These are phyloP conservation scores for Drosophila anomalata DNA, from an alignment of 2,888 invertebrate genomes.

Conservation along the genomic window DNA sequence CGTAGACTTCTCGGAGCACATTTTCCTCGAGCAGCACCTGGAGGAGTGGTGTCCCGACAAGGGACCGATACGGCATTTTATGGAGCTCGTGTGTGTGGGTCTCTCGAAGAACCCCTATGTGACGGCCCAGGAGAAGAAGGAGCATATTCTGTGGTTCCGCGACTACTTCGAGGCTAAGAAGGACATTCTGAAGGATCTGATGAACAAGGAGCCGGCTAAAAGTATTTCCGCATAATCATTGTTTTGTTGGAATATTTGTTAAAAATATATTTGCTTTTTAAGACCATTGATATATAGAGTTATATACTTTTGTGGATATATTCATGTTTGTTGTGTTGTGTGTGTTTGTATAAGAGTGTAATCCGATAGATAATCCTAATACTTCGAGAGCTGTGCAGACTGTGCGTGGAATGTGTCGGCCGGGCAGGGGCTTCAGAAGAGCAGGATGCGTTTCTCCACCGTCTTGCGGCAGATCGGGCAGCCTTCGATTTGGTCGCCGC, in stretches of 20 bases:
- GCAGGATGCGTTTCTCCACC: conserved; percentile 96
- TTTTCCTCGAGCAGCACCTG: conserved; percentile 94
- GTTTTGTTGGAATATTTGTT: conserved; percentile 60
- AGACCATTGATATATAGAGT: conserved; percentile 46
- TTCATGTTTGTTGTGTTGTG: conserved; percentile 15
- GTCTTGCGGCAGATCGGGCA: conserved; percentile 99
- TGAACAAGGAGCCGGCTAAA: conserved; percentile 64
- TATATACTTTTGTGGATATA: conserved; percentile 44
- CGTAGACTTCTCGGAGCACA: conserved; percentile 95
- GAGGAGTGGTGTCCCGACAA: conserved; percentile 94
- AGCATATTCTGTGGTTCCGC: conserved; percentile 95
- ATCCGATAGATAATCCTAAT: conserved; percentile 43
- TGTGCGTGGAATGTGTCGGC: conserved; percentile 66
- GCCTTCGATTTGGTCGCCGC: conserved; percentile 98
- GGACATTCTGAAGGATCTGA: conserved; percentile 86
- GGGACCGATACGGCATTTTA: conserved; percentile 97
- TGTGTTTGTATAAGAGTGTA: conserved; percentile 21
- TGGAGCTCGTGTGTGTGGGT: conserved; percentile 97
- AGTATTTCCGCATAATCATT: conserved; percentile 50
- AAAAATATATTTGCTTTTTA: conserved; percentile 71
- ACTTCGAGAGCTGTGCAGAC: conserved; percentile 57
- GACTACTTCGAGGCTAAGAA: conserved; percentile 94
- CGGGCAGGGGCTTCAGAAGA: conserved; percentile 87
- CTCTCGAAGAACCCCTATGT: conserved; percentile 97
- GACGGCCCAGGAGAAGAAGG: conserved; percentile 93